These are phyloP conservation scores for Xiphophorus couchianus DNA, from an alignment of 2,113 vertebrate species.

Conservation along the genomic window DNA sequence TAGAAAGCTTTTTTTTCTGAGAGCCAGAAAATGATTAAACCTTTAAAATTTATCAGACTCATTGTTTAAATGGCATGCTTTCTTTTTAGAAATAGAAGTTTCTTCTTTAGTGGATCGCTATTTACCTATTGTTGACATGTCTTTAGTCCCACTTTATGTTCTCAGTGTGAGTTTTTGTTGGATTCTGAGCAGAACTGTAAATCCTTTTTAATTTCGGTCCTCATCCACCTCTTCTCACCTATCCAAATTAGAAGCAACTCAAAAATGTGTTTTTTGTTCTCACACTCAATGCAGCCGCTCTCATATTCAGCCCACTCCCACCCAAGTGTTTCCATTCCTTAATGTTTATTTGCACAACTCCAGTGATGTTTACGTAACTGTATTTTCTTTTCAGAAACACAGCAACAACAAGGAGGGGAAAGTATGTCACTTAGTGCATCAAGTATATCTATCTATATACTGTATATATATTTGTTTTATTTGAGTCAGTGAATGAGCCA, in stretches of 20 bases:
- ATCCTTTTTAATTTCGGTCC: slow-evolving; percentile 6
- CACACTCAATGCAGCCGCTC: slow-evolving; percentile 24
- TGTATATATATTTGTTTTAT: slow-evolving; percentile 43
- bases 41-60: background rate
- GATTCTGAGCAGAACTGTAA: slow-evolving; percentile 8
- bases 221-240: slow-evolving; percentile 14
- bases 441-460: slow-evolving; percentile 52
- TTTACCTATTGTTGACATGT: slow-evolving; percentile 1
- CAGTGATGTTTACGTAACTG: slow-evolving; percentile 76
- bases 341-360: slow-evolving; percentile 63
- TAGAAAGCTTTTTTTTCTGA: background rate
- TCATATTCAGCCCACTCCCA: slow-evolving; percentile 20
- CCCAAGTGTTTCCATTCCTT: slow-evolving; percentile 53
- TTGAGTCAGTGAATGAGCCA: slow-evolving; percentile 62
- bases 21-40: too few species aligned
- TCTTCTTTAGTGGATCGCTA: background rate
- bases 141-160: background rate
- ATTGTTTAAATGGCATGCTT: too few species aligned
- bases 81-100: background rate
- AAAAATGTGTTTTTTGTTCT: slow-evolving; percentile 28
- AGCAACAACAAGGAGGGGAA: slow-evolving; percentile 80
- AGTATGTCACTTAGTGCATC: slow-evolving; percentile 81
- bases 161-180: too few species aligned
- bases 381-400: slow-evolving; percentile 84
- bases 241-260: slow-evolving; percentile 31